A percentile compares a stretch with the other conserved stretches of the same genome.
Conservation (phyloP, 2,888 invertebrate genomes). For the Hydrotaea diabolus region DNA sequence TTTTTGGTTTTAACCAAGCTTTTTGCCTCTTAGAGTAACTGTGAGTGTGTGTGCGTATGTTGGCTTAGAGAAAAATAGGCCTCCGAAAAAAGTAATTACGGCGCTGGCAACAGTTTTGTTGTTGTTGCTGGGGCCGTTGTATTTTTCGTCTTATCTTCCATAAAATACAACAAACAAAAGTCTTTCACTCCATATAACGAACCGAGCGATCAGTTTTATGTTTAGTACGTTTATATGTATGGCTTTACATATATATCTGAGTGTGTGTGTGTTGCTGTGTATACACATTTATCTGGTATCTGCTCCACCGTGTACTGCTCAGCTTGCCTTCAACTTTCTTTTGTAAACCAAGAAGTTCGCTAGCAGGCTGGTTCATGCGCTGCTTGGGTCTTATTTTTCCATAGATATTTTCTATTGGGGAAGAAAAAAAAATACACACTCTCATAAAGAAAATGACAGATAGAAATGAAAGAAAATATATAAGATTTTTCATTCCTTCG, state of each 20-base stretch:
- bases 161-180: slow-evolving; percentile 31
- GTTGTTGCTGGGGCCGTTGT: background rate
- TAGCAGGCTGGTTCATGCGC: slow-evolving; percentile 31
- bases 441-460: background rate
- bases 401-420: slow-evolving; percentile 4
- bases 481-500: slow-evolving; percentile 58
- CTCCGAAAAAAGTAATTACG: slow-evolving; percentile 43
- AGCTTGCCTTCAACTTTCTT: slow-evolving; percentile 63
- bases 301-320: background rate
- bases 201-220: slow-evolving; percentile 34
- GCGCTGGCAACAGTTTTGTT: background rate
- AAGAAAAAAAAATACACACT: background rate
- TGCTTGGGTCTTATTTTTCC: slow-evolving; percentile 14
- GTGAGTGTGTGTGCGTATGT: slow-evolving; percentile 7
- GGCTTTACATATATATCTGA: background rate
- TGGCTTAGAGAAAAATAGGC: slow-evolving; percentile 49
- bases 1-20: background rate
- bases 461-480: slow-evolving; percentile 42
- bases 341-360: slow-evolving; percentile 63
- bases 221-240: slow-evolving; percentile 50
- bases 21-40: background rate
- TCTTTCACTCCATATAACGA: slow-evolving; percentile 58
- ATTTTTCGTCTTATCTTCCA: slow-evolving; percentile 52
- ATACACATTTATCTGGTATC: background rate
- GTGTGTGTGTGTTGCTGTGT: background rate